Base-by-base conservation (phyloP, 2,888 invertebrate species). In the Euphydryas editha region DNA sequence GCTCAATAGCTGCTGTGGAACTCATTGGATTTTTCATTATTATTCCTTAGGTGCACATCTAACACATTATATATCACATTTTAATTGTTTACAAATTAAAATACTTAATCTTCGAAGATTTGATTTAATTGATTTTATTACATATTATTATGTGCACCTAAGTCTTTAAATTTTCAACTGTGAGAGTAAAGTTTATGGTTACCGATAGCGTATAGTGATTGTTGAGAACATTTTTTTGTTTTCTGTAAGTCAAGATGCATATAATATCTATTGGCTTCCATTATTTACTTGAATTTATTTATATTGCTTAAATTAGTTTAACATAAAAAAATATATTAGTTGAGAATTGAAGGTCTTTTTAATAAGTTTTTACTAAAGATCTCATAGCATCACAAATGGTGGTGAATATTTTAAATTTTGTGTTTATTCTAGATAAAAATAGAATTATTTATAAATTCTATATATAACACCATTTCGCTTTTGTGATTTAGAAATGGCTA, bases 401-500 rank as follows among this genome's bases (percentile, higher is more conserved):
- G 60, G 64, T 49, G 64, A 71, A 54, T 37, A 61, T 57, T 66
- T 59, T 61, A 54, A 67, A 62, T 37, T 42, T 62, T 58, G 55
- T 58, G 54, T 62, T 36, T 51, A 47, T 36, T 18, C 54, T 46
- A 46, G 37, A 57, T 51, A 36, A 58, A 21, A 30, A 57, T 49
- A n/a, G n/a, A n/a, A n/a, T n/a, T 30, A 30, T 30, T 30, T 3
- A 30, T 30, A 30, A 7, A 30, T 44, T 24, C 37, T 61, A 54
- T 65, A 62, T 62, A 61, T 75, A 54, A 69, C 65, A 55, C 44
- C 7, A 18, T 68, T 74, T 70, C 69, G 84, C 85, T 85, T 82
- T 83, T 87, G 90, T 88, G 88, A 87, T 88, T 89, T 90, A 86
- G 89, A 82, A 81, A 83, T 84, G 82, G 81, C 82, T 86, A 83